Evolutionary conservation across 1,140 invertebrate species (phyloP), one percentile per base, ranked within the genome.

Genomic region (Babylonia areolata): DNA sequence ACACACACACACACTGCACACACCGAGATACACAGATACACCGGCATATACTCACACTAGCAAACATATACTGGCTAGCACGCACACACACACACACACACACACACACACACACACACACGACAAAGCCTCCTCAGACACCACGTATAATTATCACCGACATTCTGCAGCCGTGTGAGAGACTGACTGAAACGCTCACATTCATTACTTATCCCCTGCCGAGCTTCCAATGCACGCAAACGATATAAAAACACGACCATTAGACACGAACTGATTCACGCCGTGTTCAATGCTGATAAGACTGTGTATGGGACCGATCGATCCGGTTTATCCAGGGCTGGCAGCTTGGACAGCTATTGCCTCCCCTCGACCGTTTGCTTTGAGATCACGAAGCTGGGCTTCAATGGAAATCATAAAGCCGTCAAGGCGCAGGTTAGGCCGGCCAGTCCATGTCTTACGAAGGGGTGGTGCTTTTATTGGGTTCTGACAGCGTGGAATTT

Each of bases 381-480:
- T 40, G 35, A 23, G 17, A 23, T 31, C n/a, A 6, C n/a, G 11
- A 20, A 12, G 37, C 11, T 35, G n/a, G n/a, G n/a, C n/a, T n/a
- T 79, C 77, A 79, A 46, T 3, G 77, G 77, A 79, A 79, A 79
- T 79, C 39, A 42, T 46, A 79, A 79, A 79, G 33, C 40, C 46
- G 78, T 80, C 78, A 80, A 80, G 46, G 42, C 9, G 28, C 15
- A 64, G 58, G 28, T 23, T 23, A 23, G 17, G n/a, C n/a, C 40
- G 78, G 78, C 31, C n/a, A 54, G 46, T 39, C 78, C 40, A 35
- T 37, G 33, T 80, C 31, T 80, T 51, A 12, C 23, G 39, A 35
- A 54, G 78, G 78, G 78, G 78, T n/a, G 33, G 3, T 46, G 39
- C n/a, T n/a, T 28, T 5, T 40, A 77, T 6, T 77, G 11, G 28